Evolutionary conservation across 92 coral and sea anemone genomes (phyloP).

Genomic region (Umimayanthus chanpuru): DNA sequence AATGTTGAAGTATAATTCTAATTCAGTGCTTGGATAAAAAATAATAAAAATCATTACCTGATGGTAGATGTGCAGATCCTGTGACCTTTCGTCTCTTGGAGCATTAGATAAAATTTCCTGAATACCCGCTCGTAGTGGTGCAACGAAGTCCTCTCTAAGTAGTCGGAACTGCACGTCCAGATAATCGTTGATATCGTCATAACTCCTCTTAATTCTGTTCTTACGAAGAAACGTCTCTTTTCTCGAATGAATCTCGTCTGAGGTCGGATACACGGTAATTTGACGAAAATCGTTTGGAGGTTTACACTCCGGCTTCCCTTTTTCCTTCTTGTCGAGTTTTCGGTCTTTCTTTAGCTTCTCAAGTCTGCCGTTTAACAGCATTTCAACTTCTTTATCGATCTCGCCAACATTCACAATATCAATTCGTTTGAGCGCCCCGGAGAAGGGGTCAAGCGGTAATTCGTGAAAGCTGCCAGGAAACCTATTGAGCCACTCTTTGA

Average conservation of each 20-base stretch:
- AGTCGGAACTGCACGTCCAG: constrained; percentile 92
- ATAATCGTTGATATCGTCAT: constrained; percentile 77
- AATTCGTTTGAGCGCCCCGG: constrained; percentile 55
- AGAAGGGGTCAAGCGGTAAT: constrained; percentile 73
- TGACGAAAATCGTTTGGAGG: constrained; percentile 86
- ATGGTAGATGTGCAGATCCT: constrained; percentile 75
- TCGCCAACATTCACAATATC: constrained; percentile 38
- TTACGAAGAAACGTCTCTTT: constrained; percentile 71
- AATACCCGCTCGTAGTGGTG: constrained; percentile 88
- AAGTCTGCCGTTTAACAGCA: constrained; percentile 55
- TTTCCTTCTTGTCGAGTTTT: constrained; percentile 40
- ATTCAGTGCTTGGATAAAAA: no score
- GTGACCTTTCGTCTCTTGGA: constrained; percentile 67
- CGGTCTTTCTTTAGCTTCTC: constrained; percentile 58
- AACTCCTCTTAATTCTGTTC: constrained; percentile 62
- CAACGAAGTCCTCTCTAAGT: constrained; percentile 83
- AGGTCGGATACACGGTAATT: constrained; percentile 70
- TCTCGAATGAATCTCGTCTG: constrained; percentile 62
- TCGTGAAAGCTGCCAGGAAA: constrained; percentile 69
- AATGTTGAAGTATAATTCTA: no score
- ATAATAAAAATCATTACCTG: constrained; percentile 27
- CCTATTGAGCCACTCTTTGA: constrained; percentile 71
- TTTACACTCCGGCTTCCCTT: constrained; percentile 57
- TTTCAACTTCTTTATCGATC: constrained; percentile 49
- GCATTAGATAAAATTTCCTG: constrained; percentile 63